Base-by-base conservation (phyloP, 2,113 vertebrate genomes). In the Narcine bancroftii region DNA sequence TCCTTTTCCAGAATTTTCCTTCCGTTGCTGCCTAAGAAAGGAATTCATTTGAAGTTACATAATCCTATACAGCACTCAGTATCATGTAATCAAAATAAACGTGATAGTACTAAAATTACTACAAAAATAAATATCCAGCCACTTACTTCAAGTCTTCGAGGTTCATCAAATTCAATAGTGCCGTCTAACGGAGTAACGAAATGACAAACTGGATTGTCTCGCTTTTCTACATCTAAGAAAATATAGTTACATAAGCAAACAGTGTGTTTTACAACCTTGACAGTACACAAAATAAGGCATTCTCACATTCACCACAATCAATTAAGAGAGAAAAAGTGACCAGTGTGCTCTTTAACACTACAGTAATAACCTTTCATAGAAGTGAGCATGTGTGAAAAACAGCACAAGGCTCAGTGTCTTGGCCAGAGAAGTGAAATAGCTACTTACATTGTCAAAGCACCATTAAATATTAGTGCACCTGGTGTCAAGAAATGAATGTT, bases 151-250 rank as follows among this genome's bases (percentile, higher is more conserved):
- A 97, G 96, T 65, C 97, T 95, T 21, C 97, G 97, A 93, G 97
- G 96, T 17, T 98, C 97, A 0, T 98, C 97, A 0, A 96, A 95
- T 0, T 98, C 97, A 33, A 99, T 95, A 3, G 95, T 98, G 93
- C 98, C 97, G 0, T 99, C 98, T 92, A 99, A 95, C 0, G 99
- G 99, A 21, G 98, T 99, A 92, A 98, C 97, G 69, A 99, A 99
- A 93, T 99, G 98, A 94, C 99, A 99, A 75, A 99, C 97, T 0
- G 99, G 99, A 92, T 99, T 99, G 93, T 97, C 97, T 92, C 98
- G 97, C 94, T 96, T 99, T 94, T 99, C 98, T 94, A 99, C 95
- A 95, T 99, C 98, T 99, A 95, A 0, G 15, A 0, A 92, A 56
- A 69, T 6, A 29, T 76, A n/a, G 69, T 72, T 72, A 92, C 85